Base-by-base conservation (phyloP, 2,797 vertebrate genomes). In the Taenioides sp. region DNA sequence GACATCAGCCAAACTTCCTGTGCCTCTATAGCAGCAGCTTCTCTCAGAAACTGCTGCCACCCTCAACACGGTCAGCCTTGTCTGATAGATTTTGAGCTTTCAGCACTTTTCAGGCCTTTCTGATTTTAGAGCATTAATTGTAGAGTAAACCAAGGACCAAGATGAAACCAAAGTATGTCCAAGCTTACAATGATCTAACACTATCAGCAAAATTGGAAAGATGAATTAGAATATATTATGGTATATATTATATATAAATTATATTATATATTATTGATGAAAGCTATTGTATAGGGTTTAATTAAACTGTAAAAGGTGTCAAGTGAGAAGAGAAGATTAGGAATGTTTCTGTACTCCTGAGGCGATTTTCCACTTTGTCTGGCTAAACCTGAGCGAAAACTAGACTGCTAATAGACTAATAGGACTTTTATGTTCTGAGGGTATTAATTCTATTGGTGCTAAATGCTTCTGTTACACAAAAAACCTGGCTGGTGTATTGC, bases 1-100 rank as follows among this genome's bases (percentile, higher is more conserved):
- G 79, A 80, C 72, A 47, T 58, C 1, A 31, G 7, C 55, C 61
- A 70, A 69, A 69, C 77, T 3, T 25, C 74, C 58, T 70, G 37
- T 4, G 16, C 25, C 67, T 72, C 47, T 7, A 12, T 7, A 47
- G 73, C 80, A 60, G 72, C 60, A 49, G 20, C 10, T 40, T 14
- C 67, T 76, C 63, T 69, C 47, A 52, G 23, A 76, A 68, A n/a
- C 61, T 31, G 1, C 18, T 17, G 60, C 49, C 23, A 4, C 47
- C 61, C 5, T 31, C 4, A 59, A 64, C 7, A 0, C 2, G 31
- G 61, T 61, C 59, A 27, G 16, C 17, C 34, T 68, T 40, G 31
- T 47, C 37, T 57, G 59, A 49, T 47, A 37, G 68, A 79, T 64
- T 43, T 23, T 7, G 60, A 43, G 25, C 66, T 74, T 69, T 75